These are phyloP conservation scores for western clawed frog (Xenopus tropicalis) DNA, from an alignment of 2,113 vertebrate genomes.

Conservation along the genomic window DNA sequence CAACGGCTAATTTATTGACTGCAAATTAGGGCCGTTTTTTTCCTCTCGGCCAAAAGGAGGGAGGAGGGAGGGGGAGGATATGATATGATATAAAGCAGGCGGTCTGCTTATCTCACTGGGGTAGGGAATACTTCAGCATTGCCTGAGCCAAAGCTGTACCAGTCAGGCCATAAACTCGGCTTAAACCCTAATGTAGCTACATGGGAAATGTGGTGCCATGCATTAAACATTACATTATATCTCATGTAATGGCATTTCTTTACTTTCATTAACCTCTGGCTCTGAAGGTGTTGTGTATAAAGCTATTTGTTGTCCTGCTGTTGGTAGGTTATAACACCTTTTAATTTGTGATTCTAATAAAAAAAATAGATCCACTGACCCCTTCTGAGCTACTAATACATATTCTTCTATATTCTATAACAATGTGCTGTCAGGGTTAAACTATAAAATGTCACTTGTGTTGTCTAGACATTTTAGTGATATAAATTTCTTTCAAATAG, in stretches of 20 bases:
- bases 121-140: background rate
- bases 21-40: constrained; percentile 33
- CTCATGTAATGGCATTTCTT: background rate
- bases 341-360: too few relatives aligned
- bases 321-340: too few relatives aligned
- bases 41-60: background rate
- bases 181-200: background rate
- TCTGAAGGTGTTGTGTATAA: too few relatives aligned
- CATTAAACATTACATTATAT: background rate
- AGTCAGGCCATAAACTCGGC: background rate
- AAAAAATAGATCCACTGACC: too few relatives aligned
- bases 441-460: background rate
- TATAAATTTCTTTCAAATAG: background rate
- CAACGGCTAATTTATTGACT: constrained; percentile 37
- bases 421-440: too few relatives aligned
- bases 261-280: background rate
- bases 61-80: background rate
- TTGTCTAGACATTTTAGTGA: background rate
- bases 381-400: too few relatives aligned
- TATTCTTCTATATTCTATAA: too few relatives aligned
- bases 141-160: constrained; percentile 1
- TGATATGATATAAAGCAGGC: constrained; percentile 4
- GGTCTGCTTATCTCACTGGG: constrained; percentile 1
- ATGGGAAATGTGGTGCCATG: background rate
- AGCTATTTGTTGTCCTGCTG: too few relatives aligned